Evolutionary conservation across 2,113 vertebrate species (phyloP).

Genomic region (Colinus virginianus): DNA sequence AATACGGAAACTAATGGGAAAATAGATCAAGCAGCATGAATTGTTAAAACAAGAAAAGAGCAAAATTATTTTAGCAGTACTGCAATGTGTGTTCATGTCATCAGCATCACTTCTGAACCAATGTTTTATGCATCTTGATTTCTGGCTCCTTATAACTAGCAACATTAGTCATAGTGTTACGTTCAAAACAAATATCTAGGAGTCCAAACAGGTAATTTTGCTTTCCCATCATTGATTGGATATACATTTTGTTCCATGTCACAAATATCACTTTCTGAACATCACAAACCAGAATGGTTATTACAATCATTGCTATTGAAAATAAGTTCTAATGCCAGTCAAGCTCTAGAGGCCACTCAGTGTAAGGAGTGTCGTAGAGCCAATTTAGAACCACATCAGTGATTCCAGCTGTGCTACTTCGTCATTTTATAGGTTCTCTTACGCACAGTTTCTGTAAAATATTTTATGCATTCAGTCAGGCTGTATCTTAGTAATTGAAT

Average conservation of each 20-base stretch:
- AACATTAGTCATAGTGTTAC: rapidly evolving
- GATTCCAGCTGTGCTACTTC: background rate
- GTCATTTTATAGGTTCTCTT: background rate
- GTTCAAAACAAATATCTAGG: background rate
- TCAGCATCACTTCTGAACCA: background rate
- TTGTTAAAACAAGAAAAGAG: background rate
- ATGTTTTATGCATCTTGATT: background rate
- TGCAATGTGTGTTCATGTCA: background rate
- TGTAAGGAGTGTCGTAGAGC: background rate
- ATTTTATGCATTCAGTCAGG: background rate
- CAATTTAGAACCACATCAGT: background rate
- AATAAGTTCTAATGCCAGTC: background rate
- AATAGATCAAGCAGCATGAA: background rate
- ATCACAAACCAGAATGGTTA: background rate
- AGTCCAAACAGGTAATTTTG: background rate
- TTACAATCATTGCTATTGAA: background rate
- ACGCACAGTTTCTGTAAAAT: background rate
- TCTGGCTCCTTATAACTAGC: background rate
- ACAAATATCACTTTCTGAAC: background rate
- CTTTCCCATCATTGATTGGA: background rate
- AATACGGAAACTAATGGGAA: background rate
- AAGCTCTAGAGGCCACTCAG: background rate
- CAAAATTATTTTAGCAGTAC: background rate
- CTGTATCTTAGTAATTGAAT: background rate
- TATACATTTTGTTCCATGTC: background rate